These are phyloP conservation scores for Mormyrops boulengeri DNA, from an alignment of 2,797 vertebrate species.

Conservation along the genomic window DNA sequence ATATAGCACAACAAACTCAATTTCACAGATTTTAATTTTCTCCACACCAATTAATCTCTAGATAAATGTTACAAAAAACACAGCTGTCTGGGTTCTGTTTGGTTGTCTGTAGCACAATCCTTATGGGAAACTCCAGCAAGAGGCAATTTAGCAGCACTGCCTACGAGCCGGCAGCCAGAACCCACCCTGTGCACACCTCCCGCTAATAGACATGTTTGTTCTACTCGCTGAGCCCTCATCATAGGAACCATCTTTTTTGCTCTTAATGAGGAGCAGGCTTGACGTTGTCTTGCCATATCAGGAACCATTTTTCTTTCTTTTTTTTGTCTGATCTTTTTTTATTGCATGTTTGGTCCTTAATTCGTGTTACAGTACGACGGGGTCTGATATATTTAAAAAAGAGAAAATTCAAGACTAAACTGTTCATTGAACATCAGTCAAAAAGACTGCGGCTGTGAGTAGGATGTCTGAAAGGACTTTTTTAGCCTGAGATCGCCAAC, in stretches of 20 bases:
- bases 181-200: not conserved
- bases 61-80: slow-evolving; percentile 82
- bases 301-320: not conserved
- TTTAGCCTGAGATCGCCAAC: not conserved
- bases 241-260: slow-evolving; percentile 30
- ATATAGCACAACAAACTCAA: slow-evolving; percentile 16
- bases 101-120: slow-evolving; percentile 72
- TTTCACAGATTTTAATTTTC: slow-evolving; percentile 54
- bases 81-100: slow-evolving; percentile 80
- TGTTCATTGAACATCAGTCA: not conserved
- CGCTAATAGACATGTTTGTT: slow-evolving; percentile 12
- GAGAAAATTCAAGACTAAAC: not conserved
- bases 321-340: not conserved
- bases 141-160: not conserved
- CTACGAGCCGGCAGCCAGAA: not conserved
- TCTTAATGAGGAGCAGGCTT: slow-evolving; percentile 39
- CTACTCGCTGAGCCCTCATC: not conserved
- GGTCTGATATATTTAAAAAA: not conserved
- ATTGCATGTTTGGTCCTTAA: not conserved
- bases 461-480: not conserved
- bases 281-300: slow-evolving; percentile 36
- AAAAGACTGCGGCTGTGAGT: not conserved
- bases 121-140: slow-evolving; percentile 60
- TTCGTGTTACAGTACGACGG: not conserved
- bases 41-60: slow-evolving; percentile 85